phyloP scores from a whole-genome alignment of 1,140 invertebrate genomes.

The Bombus affinis region DNA sequence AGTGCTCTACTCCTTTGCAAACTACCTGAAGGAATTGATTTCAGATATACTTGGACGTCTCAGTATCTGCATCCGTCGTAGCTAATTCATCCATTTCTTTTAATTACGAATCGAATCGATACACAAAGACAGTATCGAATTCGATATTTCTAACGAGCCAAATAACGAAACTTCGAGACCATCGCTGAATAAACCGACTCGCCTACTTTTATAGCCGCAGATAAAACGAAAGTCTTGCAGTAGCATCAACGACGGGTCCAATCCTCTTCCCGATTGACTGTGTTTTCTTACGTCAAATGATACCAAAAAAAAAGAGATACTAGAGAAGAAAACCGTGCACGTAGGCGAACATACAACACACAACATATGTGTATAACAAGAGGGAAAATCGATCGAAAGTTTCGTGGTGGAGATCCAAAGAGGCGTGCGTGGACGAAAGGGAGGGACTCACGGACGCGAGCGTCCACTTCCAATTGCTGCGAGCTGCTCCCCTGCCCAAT shows the following conservation, averaged over 20 bases:
- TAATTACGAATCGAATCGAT: background rate
- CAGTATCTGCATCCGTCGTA: background rate
- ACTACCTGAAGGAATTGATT: conserved; percentile 3
- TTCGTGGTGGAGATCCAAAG: conserved; percentile 8
- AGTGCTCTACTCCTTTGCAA: background rate
- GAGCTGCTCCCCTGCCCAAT: conserved; percentile 79
- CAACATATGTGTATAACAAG: background rate
- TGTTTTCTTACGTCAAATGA: conserved; percentile 21
- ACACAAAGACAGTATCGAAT: too few relatives aligned
- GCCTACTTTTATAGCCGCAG: conserved; percentile 14
- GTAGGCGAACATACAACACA: background rate
- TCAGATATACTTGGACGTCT: background rate
- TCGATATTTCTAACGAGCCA: background rate
- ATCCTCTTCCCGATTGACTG: conserved; percentile 54
- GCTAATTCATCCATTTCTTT: background rate
- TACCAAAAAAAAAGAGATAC: background rate
- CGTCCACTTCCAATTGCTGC: conserved; percentile 77
- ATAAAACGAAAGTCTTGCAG: conserved; percentile 35
- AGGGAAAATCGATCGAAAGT: conserved; percentile 44
- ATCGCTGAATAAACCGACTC: background rate
- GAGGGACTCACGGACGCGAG: conserved; percentile 57
- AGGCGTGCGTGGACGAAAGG: background rate
- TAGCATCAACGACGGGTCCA: conserved; percentile 61
- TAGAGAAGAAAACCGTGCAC: background rate
- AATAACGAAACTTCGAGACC: background rate